These are phyloP conservation scores for Leistus spinibarbis DNA, from an alignment of 2,888 invertebrate species.

Conservation along the genomic window DNA sequence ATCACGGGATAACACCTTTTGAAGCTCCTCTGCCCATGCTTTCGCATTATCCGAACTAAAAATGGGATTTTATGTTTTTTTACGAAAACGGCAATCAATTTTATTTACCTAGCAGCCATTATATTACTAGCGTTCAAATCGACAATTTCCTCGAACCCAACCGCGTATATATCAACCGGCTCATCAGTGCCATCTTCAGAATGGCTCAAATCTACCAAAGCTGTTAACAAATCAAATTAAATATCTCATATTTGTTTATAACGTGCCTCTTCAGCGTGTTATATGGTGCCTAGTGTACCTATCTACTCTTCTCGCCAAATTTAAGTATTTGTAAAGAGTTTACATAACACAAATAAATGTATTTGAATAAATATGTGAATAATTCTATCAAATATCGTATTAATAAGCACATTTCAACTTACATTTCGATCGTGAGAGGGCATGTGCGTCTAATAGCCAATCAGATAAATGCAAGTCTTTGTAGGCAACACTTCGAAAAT, in stretches of 20 bases:
- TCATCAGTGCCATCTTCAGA: constrained; percentile 54
- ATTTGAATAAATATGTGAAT: constrained; percentile 1
- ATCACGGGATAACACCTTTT: constrained; percentile 85
- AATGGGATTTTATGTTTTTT: constrained; percentile 41
- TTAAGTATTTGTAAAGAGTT: too few species aligned
- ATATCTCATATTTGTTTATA: background rate
- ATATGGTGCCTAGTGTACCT: too few species aligned
- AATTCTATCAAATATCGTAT: background rate
- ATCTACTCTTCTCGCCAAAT: too few species aligned
- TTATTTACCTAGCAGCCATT: constrained; percentile 79
- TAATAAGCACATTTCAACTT: too few species aligned
- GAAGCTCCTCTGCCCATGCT: constrained; percentile 94
- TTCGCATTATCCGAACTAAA: constrained; percentile 85
- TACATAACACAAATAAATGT: background rate
- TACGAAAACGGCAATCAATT: constrained; percentile 4
- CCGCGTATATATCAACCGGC: constrained; percentile 88
- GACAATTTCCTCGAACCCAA: constrained; percentile 99
- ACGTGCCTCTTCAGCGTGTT: too few species aligned
- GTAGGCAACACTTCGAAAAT: constrained; percentile 94
- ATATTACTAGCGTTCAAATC: constrained; percentile 99
- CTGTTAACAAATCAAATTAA: background rate
- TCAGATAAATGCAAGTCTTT: constrained; percentile 86
- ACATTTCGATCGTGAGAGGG: constrained; percentile 60
- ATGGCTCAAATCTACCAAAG: constrained; percentile 59
- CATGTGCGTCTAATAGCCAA: constrained; percentile 87